These are phyloP conservation scores for Sebastes glaucus DNA, from an alignment of 2,797 vertebrate species.

Conservation along the genomic window DNA sequence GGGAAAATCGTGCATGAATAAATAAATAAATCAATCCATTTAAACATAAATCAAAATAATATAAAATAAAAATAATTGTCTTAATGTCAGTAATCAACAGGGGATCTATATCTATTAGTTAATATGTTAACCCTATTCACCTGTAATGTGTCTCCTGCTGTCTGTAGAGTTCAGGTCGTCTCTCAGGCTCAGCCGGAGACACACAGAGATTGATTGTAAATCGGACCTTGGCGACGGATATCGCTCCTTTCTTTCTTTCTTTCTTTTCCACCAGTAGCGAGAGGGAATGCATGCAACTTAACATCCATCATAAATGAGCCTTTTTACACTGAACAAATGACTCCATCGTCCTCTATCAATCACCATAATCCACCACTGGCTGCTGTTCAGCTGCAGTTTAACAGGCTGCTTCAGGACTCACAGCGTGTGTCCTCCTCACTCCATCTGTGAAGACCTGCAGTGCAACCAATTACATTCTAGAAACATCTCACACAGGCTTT, in stretches of 20 bases:
- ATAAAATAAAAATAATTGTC: background rate
- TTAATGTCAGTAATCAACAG: background rate
- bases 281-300: constrained; percentile 46
- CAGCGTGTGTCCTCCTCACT: constrained; percentile 57
- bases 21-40: no score
- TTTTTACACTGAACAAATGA: constrained; percentile 72
- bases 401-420: constrained; percentile 41
- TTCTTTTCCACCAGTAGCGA: constrained; percentile 6
- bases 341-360: constrained; percentile 70
- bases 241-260: background rate
- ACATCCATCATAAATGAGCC: constrained; percentile 73
- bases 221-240: constrained; percentile 28
- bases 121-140: background rate
- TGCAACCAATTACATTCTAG: constrained; percentile 33
- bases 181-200: constrained; percentile 8
- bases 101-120: background rate
- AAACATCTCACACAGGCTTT: constrained; percentile 29
- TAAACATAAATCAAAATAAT: background rate
- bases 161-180: background rate
- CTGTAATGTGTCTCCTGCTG: background rate
- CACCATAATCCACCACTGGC: constrained; percentile 71
- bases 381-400: constrained; percentile 52
- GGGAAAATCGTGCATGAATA: no score
- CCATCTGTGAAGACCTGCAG: constrained; percentile 49
- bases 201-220: constrained; percentile 29